These are phyloP conservation scores for Prochilodus magdalenae DNA, from an alignment of 2,113 vertebrate genomes.

Conservation along the genomic window DNA sequence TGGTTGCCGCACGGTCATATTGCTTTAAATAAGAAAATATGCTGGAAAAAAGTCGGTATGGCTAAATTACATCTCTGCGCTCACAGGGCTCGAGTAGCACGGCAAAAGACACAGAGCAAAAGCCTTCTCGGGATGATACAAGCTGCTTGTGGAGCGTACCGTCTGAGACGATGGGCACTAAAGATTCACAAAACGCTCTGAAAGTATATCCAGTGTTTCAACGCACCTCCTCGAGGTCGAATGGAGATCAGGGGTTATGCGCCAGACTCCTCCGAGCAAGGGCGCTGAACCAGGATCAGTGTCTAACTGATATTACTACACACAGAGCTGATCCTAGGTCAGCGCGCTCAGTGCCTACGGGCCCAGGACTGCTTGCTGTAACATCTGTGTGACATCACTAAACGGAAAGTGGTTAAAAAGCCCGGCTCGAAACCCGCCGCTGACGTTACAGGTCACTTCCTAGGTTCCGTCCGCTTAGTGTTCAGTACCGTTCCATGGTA, in stretches of 20 bases:
- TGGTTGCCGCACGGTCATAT: constrained; percentile 86
- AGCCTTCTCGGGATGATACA: constrained; percentile 74
- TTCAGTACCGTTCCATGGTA: constrained; percentile 53
- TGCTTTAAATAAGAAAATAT: constrained; percentile 88
- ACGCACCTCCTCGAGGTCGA: constrained; percentile 26
- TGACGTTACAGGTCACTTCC: constrained; percentile 55
- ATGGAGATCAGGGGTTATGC: constrained; percentile 13
- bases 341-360: neutral
- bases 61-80: constrained; percentile 78
- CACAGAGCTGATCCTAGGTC: neutral
- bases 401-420: constrained; percentile 16
- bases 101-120: constrained; percentile 74
- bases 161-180: constrained; percentile 32
- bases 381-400: constrained; percentile 33
- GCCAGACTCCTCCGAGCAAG: neutral
- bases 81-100: constrained; percentile 68
- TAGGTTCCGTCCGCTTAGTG: constrained; percentile 55
- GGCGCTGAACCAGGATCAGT: neutral
- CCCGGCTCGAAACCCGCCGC: constrained; percentile 80
- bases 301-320: neutral
- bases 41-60: constrained; percentile 66
- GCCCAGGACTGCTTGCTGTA: constrained; percentile 38
- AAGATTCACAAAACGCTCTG: constrained; percentile 9
- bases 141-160: constrained; percentile 62
- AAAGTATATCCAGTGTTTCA: neutral